Evolutionary conservation across 37 sponge, comb jelly and placozoan genomes (phyloP), one percentile per base, ranked within the genome.

Genomic region (Chondrosia reniformis): DNA sequence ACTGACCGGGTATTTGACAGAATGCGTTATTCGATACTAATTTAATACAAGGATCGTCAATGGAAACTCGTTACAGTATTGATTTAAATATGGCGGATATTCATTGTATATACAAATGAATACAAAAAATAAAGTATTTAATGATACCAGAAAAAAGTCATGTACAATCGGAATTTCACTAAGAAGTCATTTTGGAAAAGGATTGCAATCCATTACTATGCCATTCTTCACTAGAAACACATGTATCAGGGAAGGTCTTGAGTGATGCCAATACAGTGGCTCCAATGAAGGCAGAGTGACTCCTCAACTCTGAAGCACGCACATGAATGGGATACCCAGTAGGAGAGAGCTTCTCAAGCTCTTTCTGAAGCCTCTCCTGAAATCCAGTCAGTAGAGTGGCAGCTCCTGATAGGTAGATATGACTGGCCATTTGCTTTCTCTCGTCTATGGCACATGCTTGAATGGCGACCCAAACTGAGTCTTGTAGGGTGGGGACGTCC

Each of bases 231-330:
- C 22, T 40, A n/a, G 41, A 39, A 4, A 93, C 78, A 42, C 89
- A 63, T 33, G 67, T 63, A 25, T 76, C 63, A 0, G 76, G 74
- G 59, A 93, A 93, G 10, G 80, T 87, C 17, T 67, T 40, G 0
- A 93, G 76, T 25, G 90, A 74, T 22, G 90, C 87, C 32, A 88
- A 49, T 19, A 93, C 82, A 27, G 82, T 72, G 33, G 85, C 90
- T 13, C 94, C 94, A 32, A 84, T 59, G 57, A 81, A 93, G 3
- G 94, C 90, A 33, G 94, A 87, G 46, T 93, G 91, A 0, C 89
- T 72, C 6, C 89, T 80, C 19, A 80, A 59, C 30, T 76, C 80
- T 13, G 74, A 59, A 40, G 76, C 85, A 52, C 89, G 94, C 15
- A 93, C 81, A 33, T 89, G 65, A 0, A 93, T 67, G 8, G 49